Evolutionary conservation across 2,888 invertebrate genomes (phyloP), one percentile per base, ranked within the genome.

Genomic region (Habrosyne pyritoides): DNA sequence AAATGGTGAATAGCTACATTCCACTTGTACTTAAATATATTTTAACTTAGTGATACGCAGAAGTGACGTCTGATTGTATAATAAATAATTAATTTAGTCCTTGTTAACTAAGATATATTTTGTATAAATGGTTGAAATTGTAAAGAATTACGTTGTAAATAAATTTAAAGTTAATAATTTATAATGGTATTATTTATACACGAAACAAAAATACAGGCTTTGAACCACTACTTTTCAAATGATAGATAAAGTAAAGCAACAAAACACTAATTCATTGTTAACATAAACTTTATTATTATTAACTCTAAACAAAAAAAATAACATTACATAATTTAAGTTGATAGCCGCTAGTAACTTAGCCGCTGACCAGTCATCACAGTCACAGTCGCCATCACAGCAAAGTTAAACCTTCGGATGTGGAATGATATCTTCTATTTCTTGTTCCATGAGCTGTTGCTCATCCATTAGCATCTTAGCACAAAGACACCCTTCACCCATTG

Each of bases 121-220:
- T 92, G 91, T 92, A 91, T 91, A 89, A 88, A 91, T 91, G 91
- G 91, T 91, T 91, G 86, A 91, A 83, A 85, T 83, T 91, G 90
- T 91, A 91, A 88, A 91, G 86, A 91, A 87, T 83, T 90, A 91
- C 79, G 86, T 88, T 92, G 92, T 92, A 91, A 91, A 91, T 92
- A 91, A 91, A 90, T 86, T 80, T 84, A 85, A 87, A 87, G 84
- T 87, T 89, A 90, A 88, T 87, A 82, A 79, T 83, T 74, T 42
- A 18, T 42, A 8, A 18, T 42, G 18, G 18, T 42, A 42, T 42
- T 14, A 14, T 14, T 36, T 14, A 2, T 33, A n/a, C 3, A 36
- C 36, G 1, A 36, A 36, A n/a, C 5, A 33, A 33, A n/a, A 33
- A n/a, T n/a, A 10, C 10, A 28, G 8, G 28, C 8, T n/a, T 7